Base-by-base conservation (phyloP, 1,140 invertebrate genomes). In the Drosophila nigromelanica region DNA sequence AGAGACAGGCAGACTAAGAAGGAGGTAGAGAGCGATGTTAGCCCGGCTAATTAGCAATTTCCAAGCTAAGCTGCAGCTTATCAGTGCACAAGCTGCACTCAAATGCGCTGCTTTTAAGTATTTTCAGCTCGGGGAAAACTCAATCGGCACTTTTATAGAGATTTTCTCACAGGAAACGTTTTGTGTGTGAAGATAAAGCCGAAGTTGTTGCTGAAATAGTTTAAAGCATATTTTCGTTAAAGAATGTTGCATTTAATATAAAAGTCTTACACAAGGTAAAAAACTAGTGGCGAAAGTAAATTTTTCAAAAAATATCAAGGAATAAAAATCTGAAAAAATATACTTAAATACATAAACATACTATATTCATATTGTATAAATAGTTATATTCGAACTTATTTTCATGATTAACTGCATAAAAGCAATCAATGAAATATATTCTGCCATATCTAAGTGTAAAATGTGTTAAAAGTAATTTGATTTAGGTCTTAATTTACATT, bases 31-130 rank as follows among this genome's bases (percentile, higher is more conserved):
- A 30, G 50, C 40, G 33, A 39, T 67, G 48, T 68, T 52, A 59
- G 39, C 47, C 47, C 1, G 56, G 66, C 71, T 73, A 69, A 73
- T 73, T 73, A 73, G 71, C 66, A 60, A 61, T 70, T 61, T 52
- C 50, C 59, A 62, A 74, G 67, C 54, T 63, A 43, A 70, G 71
- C 71, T 73, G 40, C 70, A 60, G 70, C 63, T 73, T 73, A 73
- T 72, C 69, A 73, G 55, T 68, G 63, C 64, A 59, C 47, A 18
- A 37, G 37, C 55, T 69, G 50, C 48, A 30, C 63, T 54, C 35
- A 51, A 48, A 43, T 40, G 52, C 39, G 40, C 24, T 52, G 62
- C 18, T 45, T 50, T 54, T 45, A 50, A 71, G 24, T 35, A 35
- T 10, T 50, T 40, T 58, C 6, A 18, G 8, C 42, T 59, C 1